Percentiles rank a stretch among this genome's conserved stretches.
Conservation (phyloP, 2,888 invertebrate species). For the Laspeyria flexula region DNA sequence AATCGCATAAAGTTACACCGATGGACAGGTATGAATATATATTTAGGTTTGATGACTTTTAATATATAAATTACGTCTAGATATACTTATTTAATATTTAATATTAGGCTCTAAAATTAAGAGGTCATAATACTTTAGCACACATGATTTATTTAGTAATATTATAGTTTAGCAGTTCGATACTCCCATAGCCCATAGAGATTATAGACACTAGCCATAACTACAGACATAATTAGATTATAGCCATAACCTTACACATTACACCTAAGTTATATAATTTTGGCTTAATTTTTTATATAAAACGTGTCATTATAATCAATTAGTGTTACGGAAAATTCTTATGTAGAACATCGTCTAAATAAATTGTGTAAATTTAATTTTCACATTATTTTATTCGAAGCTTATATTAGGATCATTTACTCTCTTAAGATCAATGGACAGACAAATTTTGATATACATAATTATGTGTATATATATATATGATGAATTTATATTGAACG, state of each 20-base stretch:
- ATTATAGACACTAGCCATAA: conserved; percentile 56
- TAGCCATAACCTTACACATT: conserved; percentile 58
- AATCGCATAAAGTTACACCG: conserved; percentile 61
- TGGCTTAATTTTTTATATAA: conserved; percentile 64
- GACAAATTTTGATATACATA: conserved; percentile 27
- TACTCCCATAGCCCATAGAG: conserved; percentile 60
- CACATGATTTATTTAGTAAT: conserved; percentile 55
- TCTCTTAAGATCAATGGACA: conserved; percentile 45
- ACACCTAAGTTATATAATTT: conserved; percentile 65
- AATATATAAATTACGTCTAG: conserved; percentile 51
- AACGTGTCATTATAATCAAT: conserved; percentile 48
- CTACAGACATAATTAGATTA: too few species aligned
- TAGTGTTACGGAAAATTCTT: conserved; percentile 70
- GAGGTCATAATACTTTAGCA: conserved; percentile 62
- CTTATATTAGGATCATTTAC: conserved; percentile 36
- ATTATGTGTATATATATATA: conserved; percentile 12
- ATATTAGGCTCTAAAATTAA: conserved; percentile 73
- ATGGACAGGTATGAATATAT: conserved; percentile 53
- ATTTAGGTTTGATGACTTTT: conserved; percentile 51
- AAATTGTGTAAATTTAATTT: conserved; percentile 74
- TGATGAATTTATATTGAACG: conserved; percentile 29
- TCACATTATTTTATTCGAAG: conserved; percentile 68
- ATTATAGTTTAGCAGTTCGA: conserved; percentile 56
- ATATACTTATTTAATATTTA: conserved; percentile 47
- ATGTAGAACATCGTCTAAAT: conserved; percentile 74